Base-by-base conservation (phyloP, 2,113 vertebrate species). In the Perccottus glenii region DNA sequence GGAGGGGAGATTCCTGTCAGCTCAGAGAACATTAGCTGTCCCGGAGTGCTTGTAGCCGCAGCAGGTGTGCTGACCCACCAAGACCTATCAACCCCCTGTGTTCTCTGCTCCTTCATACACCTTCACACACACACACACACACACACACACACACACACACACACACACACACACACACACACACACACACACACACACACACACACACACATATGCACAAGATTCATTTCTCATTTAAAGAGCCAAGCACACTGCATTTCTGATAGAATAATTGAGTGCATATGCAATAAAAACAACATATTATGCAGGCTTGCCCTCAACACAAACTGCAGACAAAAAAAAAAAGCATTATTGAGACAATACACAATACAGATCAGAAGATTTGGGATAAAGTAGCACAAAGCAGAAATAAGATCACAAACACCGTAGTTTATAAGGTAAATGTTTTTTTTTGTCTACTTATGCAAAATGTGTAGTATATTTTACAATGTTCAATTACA, bases 61-160 rank as follows among this genome's bases (percentile, higher is more conserved):
- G 92, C 92, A 92, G 93, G 92, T 94, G 92, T 88, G 83, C 85
- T 91, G 92, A 91, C 91, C 93, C 90, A 79, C 90, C 87, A 81
- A 88, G 87, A 89, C 88, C 89, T 76, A 75, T 88, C 89, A 88
- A 80, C 78, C 88, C 83, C 84, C 76, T 75, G 70, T 77, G 60
- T 74, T n/a, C 80, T 71, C 71, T 67, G 66, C 46, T 61, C 32
- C 32, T 67, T 55, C 40, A 14, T 68, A 5, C 50, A 51, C 58
- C n/a, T 67, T 43, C 59, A 51, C 16, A 62, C 64, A 52, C 53
- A 14, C 16, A 6, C 7, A 9, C 43, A 9, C 32, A 10, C 44
- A 11, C 44, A 43, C 50, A 27, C 19, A 27, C 19, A 27, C 19
- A 12, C 65, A 44, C 58, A 50, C 15, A 61, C 64, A 51, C 52